A percentile compares a stretch with the other conserved stretches of the same genome.
These are phyloP conservation scores for Apostichopus parvimensis DNA, from an alignment of 35 echinoderm and acorn worm species.

Conservation along the genomic window DNA sequence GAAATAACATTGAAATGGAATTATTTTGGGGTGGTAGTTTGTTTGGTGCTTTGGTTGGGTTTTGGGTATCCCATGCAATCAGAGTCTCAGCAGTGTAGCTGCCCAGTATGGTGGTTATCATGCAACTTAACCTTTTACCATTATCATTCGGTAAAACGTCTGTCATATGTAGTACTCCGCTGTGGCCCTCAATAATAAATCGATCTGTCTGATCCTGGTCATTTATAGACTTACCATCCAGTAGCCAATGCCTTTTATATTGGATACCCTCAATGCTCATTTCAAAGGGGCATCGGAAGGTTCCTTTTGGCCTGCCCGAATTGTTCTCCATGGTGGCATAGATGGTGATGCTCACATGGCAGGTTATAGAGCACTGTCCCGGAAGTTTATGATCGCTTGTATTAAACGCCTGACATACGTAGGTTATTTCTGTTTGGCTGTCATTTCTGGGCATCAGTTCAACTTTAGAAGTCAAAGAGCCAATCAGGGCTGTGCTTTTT, in stretches of 20 bases:
- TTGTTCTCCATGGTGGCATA: background rate
- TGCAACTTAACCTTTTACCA: conserved; percentile 17
- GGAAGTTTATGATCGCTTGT: background rate
- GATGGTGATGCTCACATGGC: background rate
- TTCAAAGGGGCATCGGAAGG: conserved; percentile 31
- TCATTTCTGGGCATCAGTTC: conserved; percentile 12
- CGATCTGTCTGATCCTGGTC: conserved; percentile 1
- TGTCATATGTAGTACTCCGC: conserved; percentile 26
- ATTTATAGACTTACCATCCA: conserved; percentile 23
- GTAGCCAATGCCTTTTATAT: conserved; percentile 25
- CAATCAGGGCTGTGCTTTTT: too few species aligned
- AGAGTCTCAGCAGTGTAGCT: background rate
- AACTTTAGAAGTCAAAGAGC: background rate
- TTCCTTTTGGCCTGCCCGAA: background rate
- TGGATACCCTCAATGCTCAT: conserved; percentile 22
- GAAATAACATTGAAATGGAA: background rate
- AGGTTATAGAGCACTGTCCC: background rate
- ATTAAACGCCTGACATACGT: conserved; percentile 23
- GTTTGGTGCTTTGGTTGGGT: background rate
- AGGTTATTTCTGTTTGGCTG: background rate
- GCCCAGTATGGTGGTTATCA: conserved; percentile 12
- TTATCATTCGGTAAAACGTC: conserved; percentile 8
- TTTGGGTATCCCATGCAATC: background rate
- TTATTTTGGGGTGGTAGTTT: background rate
- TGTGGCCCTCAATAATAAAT: conserved; percentile 32